Evolutionary conservation across 1,140 invertebrate genomes (phyloP).

Genomic region (Drosophila sproati): DNA sequence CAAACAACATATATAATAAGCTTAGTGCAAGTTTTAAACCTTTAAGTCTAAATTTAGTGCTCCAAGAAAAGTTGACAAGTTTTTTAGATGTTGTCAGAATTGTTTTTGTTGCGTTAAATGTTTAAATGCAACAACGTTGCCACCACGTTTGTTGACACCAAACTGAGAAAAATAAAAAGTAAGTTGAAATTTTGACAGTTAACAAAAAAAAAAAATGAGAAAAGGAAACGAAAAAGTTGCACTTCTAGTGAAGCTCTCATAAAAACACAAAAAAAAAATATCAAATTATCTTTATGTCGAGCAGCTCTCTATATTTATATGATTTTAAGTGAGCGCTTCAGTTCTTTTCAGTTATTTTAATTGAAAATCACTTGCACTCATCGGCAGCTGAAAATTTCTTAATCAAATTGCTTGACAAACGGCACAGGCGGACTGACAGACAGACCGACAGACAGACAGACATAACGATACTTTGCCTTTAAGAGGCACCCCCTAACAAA

Average conservation of each 20-base stretch:
- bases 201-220: no score
- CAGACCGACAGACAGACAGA: slow-evolving; percentile 2
- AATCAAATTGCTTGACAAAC: slow-evolving; percentile 38
- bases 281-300: no score
- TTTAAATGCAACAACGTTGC: no score
- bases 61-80: not conserved
- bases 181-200: not conserved
- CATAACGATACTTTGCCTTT: slow-evolving; percentile 35
- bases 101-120: not conserved
- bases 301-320: no score
- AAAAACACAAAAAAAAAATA: no score
- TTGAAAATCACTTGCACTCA: slow-evolving; percentile 27
- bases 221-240: no score
- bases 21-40: not conserved
- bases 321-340: not conserved
- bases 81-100: not conserved
- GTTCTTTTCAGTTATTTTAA: slow-evolving; percentile 7
- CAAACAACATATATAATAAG: not conserved
- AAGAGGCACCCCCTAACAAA: slow-evolving; percentile 31
- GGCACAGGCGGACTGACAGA: slow-evolving; percentile 1
- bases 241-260: no score
- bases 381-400: slow-evolving; percentile 21
- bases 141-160: not conserved
- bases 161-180: not conserved
- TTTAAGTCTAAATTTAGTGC: not conserved